These are phyloP conservation scores for Acinonyx jubatus DNA, from an alignment of 2,113 vertebrate genomes.

Conservation along the genomic window DNA sequence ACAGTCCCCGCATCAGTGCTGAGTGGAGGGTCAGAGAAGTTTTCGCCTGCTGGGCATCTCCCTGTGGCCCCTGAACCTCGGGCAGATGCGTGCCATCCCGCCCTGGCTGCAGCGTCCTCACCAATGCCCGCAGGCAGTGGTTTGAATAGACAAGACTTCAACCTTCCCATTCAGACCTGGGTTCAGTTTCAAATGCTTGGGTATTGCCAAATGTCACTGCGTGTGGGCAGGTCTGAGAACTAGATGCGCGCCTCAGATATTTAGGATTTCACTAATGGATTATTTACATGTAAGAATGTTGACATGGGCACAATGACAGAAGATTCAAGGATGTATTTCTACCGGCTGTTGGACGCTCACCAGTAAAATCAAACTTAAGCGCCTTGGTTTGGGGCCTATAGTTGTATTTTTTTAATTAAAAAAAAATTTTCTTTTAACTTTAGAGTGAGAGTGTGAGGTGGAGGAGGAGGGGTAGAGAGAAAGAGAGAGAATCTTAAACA, in stretches of 20 bases:
- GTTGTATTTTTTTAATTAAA: background rate
- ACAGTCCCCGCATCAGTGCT: background rate
- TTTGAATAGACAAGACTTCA: background rate
- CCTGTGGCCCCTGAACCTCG: background rate
- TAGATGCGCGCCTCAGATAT: background rate
- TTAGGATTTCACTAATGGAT: background rate
- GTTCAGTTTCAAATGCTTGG: background rate
- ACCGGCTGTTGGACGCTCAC: background rate
- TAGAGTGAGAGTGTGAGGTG: no score
- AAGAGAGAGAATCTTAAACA: no score
- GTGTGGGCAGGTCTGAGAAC: background rate
- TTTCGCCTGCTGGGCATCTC: background rate
- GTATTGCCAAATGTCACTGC: background rate
- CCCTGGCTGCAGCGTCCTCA: no score
- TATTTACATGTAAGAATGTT: background rate
- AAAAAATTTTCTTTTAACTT: no score
- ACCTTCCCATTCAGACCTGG: background rate
- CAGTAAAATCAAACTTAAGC: background rate
- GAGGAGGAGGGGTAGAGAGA: no score
- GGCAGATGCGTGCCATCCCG: rapidly evolving
- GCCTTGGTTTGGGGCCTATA: background rate
- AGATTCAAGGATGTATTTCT: background rate
- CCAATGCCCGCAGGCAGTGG: rapidly evolving
- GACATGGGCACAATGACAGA: background rate
- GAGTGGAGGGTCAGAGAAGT: background rate